A percentile compares a stretch with the other conserved stretches of the same genome.
Conservation (phyloP, 2,888 invertebrate genomes). For the Gastrophysa polygoni region DNA sequence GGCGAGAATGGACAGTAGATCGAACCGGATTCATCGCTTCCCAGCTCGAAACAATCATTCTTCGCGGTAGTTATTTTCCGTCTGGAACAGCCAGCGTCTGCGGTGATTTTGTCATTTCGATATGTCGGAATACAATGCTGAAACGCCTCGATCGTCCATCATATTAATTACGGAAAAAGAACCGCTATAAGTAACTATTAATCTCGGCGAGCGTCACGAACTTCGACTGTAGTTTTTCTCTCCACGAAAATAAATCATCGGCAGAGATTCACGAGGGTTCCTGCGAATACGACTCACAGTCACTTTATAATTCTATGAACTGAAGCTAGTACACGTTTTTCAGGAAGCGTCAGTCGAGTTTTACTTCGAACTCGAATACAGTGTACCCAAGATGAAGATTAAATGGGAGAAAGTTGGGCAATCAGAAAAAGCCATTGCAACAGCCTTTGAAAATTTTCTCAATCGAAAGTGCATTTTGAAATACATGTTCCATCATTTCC, state of each 20-base stretch:
- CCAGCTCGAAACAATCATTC: background rate
- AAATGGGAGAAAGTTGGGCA: too few species aligned
- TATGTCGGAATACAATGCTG: constrained; percentile 15
- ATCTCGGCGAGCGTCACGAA: constrained; percentile 21
- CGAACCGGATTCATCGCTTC: too few species aligned
- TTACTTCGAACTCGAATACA: too few species aligned
- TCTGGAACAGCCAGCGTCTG: constrained; percentile 1
- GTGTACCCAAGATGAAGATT: too few species aligned
- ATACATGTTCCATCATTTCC: too few species aligned
- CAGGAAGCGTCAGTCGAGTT: too few species aligned
- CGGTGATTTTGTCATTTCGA: constrained; percentile 15
- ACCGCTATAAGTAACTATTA: constrained; percentile 22
- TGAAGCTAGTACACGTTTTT: too few species aligned
- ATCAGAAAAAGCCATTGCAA: too few species aligned
- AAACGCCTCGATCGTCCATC: constrained; percentile 24
- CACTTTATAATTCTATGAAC: too few species aligned
- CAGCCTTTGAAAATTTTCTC: too few species aligned
- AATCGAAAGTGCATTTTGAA: too few species aligned
- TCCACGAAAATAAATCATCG: constrained; percentile 4
- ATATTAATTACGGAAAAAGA: constrained; percentile 28
- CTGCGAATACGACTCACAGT: background rate
- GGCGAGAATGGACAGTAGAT: too few species aligned
- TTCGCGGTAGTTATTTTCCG: background rate
- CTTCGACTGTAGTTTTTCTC: constrained; percentile 14
- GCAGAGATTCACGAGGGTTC: background rate